Percentiles rank a stretch among this genome's conserved stretches.
phyloP scores from a whole-genome alignment of 2,888 invertebrate species.

The Stenotaenia linearis region DNA sequence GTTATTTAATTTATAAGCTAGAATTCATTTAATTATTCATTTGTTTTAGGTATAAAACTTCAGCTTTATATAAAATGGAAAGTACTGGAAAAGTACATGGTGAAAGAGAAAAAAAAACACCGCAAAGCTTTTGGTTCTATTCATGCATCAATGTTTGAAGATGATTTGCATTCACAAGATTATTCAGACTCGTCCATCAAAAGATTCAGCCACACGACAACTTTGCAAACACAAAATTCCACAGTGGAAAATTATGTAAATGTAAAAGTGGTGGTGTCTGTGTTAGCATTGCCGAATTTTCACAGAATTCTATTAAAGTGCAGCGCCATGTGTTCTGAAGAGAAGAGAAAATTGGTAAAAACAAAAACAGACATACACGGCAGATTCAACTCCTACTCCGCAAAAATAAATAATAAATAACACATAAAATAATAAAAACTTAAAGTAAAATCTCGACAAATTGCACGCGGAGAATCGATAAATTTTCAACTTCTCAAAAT shows the following conservation, averaged over 20 bases:
- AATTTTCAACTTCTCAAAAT: too few species aligned
- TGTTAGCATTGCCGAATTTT: not conserved
- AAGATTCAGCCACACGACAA: conserved; percentile 16
- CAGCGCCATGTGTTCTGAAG: not conserved
- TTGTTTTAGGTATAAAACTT: not conserved
- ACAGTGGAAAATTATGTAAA: conserved; percentile 26
- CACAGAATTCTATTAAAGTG: conserved; percentile 11
- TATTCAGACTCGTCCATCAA: conserved; percentile 17
- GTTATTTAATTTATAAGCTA: not conserved
- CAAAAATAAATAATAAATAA: not conserved
- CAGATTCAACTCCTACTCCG: not conserved
- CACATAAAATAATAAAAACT: not conserved
- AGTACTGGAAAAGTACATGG: not conserved
- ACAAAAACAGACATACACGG: not conserved
- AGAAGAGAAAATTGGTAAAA: not conserved
- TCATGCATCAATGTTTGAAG: conserved; percentile 26
- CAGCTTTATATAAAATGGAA: not conserved
- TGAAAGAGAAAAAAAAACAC: not conserved
- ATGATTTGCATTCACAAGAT: conserved; percentile 22
- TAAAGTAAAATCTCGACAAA: not conserved
- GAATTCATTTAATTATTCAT: not conserved
- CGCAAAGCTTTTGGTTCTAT: conserved; percentile 26
- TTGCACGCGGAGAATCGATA: too few species aligned
- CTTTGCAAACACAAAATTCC: conserved; percentile 16
- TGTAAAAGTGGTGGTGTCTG: conserved; percentile 17